These are phyloP conservation scores for Meliscaeva auricollis DNA, from an alignment of 2,888 invertebrate genomes.

Conservation along the genomic window DNA sequence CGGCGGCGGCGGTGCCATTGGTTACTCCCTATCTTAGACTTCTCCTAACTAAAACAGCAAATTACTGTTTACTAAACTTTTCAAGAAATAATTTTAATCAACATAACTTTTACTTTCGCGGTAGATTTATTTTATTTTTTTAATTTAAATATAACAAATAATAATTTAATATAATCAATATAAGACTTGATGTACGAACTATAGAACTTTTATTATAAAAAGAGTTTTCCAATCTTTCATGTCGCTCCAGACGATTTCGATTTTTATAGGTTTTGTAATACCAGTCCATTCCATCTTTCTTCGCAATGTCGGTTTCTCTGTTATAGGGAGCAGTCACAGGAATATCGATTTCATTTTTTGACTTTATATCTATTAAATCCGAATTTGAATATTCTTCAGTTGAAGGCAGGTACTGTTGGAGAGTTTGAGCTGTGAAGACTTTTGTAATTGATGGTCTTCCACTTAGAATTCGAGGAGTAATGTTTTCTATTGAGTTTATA, in stretches of 20 bases:
- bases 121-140: background rate
- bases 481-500: slow-evolving; percentile 65
- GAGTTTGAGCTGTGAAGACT: slow-evolving; percentile 83
- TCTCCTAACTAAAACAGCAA: too few relatives aligned
- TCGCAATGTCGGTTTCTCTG: slow-evolving; percentile 83
- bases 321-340: slow-evolving; percentile 81
- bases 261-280: slow-evolving; percentile 84
- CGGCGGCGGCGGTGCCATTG: too few relatives aligned
- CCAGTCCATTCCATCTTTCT: slow-evolving; percentile 89
- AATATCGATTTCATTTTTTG: slow-evolving; percentile 68
- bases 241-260: slow-evolving; percentile 62
- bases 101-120: background rate
- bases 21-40: too few relatives aligned
- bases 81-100: too few relatives aligned
- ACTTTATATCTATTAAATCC: slow-evolving; percentile 48
- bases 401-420: slow-evolving; percentile 80
- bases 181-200: background rate
- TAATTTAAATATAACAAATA: slow-evolving; percentile 62
- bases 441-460: slow-evolving; percentile 87
- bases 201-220: slow-evolving; percentile 35
- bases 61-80: too few relatives aligned
- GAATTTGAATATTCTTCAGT: slow-evolving; percentile 83
- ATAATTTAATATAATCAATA: slow-evolving; percentile 40
- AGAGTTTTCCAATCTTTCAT: slow-evolving; percentile 61
- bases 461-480: slow-evolving; percentile 80